Evolutionary conservation across 2,113 vertebrate genomes (phyloP).

Genomic region (Pandion haliaetus): DNA sequence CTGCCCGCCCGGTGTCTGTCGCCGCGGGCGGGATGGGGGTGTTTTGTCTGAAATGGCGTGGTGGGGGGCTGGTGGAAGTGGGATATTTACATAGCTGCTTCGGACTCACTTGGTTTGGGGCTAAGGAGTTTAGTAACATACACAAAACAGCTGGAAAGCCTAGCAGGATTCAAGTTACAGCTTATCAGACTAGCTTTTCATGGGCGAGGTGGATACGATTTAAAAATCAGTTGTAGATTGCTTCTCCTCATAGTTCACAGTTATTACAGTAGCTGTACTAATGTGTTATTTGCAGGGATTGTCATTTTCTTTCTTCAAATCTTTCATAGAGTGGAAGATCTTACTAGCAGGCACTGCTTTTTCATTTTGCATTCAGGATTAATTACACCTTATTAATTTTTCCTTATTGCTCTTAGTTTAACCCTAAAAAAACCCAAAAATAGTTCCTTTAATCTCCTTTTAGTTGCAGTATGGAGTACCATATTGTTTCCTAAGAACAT

Average conservation of each 20-base stretch:
- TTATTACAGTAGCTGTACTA: neutral
- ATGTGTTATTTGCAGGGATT: neutral
- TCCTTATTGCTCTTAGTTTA: neutral
- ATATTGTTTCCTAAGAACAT: neutral
- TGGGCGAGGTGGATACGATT: neutral
- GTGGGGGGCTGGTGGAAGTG: neutral
- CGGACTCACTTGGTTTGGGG: neutral
- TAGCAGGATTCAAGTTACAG: neutral
- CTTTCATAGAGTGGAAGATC: neutral
- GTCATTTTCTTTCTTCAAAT: neutral
- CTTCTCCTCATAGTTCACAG: neutral
- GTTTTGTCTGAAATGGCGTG: too few species aligned
- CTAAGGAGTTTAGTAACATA: neutral
- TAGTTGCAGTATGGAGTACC: neutral
- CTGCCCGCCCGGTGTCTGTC: neutral
- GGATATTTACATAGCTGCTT: neutral
- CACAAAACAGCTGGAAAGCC: neutral
- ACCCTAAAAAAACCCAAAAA: rapidly evolving
- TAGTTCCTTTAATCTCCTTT: neutral
- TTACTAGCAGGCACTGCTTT: neutral
- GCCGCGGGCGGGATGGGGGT: neutral
- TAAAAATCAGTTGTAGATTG: neutral
- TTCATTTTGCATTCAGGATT: neutral
- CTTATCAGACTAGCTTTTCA: neutral
- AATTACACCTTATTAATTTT: neutral